Evolutionary conservation across 2,888 invertebrate species (phyloP), one percentile per base, ranked within the genome.

Genomic region (Scrobipalpa atriplicella): DNA sequence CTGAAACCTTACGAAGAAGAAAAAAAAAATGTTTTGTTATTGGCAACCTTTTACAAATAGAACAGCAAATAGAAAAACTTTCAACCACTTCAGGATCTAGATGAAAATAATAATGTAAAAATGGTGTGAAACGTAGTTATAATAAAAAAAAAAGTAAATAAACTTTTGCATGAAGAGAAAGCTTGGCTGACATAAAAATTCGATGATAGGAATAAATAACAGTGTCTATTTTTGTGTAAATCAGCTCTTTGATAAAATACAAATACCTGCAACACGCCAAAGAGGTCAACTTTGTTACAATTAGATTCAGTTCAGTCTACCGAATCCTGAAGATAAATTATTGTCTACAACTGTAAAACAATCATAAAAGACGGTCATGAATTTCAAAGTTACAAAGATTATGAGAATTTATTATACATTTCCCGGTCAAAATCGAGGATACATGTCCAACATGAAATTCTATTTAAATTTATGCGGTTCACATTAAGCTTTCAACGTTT

Each of bases 401-500:
- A 58, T 36, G 62, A 68, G 58, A 60, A 68, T 68, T 64, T 64
- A 68, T 66, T 64, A 21, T 56, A 62, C 38, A 66, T 68, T 69
- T 64, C 60, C 60, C 62, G n/a, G 58, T 69, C 67, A 52, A 36
- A 61, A 52, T 41, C 41, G 43, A 43, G 43, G 43, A 11, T 43
- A 11, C 43, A 63, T 54, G 54, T 43, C 43, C 47, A 47, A 47
- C 47, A n/a, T 47, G 47, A 47, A 47, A 47, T 67, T 66, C 68
- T 67, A 69, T 72, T 70, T 67, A 67, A 67, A 68, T 68, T 68
- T 70, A 68, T 66, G 66, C 67, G 62, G 61, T 70, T 67, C 60
- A 62, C 65, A 70, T 69, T 69, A 58, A 67, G 62, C 67, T 69
- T 70, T 72, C 69, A 69, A 69, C 69, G 60, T 65, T 68, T 65